Evolutionary conservation across 2,888 invertebrate genomes (phyloP), one percentile per base, ranked within the genome.

Genomic region (Carpatolechia fugitivella): DNA sequence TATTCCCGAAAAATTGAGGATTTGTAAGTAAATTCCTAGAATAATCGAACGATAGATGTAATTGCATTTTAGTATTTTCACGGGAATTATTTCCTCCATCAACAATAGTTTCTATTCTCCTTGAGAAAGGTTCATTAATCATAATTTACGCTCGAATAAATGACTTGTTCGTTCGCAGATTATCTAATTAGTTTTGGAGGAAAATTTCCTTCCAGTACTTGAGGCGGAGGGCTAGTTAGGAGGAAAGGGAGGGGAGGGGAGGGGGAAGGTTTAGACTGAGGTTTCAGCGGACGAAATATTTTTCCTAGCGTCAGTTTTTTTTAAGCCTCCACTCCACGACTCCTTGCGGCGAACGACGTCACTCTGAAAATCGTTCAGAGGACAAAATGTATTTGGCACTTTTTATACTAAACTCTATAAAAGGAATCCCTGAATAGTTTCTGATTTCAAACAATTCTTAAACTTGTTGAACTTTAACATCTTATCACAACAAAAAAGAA

Each of bases 211-310:
- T 33, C 33, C 33, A 33, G 33, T n/a, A 33, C 8, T 33, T 33
- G 2, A 33, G n/a, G n/a, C 10, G 3, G 33, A 11, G 11, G 2
- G 35, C 8, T n/a, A n/a, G n/a, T n/a, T n/a, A n/a, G n/a, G n/a
- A n/a, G n/a, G n/a, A n/a, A n/a, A n/a, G n/a, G n/a, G n/a, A n/a
- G n/a, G n/a, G 3, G 11, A 5, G 35, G 2, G 35, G 35, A 10
- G 3, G 8, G 35, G 10, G 35, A 24, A 33, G 38, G 48, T 44
- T 85, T 85, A 91, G 62, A 91, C 91, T 67, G 91, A 90, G 51
- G 91, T 91, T 83, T 91, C 91, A 64, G 90, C 86, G 20, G 91
- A 90, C 3, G 76, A 72, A 65, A 74, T 79, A 63, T 74, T 80
- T 70, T 85, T 87, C 60, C 76, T 82, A 70, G 77, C 72, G 38